Conservation (phyloP, 2,797 vertebrate species). For the Enteromius argenteus region DNA sequence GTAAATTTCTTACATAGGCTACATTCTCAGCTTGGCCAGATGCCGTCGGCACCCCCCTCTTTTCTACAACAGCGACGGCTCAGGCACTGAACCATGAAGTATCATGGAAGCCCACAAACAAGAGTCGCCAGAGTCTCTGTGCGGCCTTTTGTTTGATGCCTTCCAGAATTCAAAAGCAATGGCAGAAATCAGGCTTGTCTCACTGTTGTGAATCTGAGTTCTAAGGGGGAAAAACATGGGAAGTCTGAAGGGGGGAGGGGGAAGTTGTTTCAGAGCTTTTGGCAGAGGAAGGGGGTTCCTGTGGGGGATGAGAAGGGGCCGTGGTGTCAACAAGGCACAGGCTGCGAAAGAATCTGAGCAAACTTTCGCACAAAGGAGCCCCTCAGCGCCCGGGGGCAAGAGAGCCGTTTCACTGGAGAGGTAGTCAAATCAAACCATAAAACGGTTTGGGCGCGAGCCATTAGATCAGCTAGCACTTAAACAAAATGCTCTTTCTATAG, state of each 20-base stretch:
- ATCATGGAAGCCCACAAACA: slow-evolving; percentile 71
- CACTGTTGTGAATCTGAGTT: slow-evolving; percentile 52
- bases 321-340: slow-evolving; percentile 75
- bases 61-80: slow-evolving; percentile 53
- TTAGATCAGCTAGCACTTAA: slow-evolving; percentile 68
- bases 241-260: slow-evolving; percentile 41
- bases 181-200: slow-evolving; percentile 53
- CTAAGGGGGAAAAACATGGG: slow-evolving; percentile 36
- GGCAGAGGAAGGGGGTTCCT: slow-evolving; percentile 42
- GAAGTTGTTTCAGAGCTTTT: slow-evolving; percentile 43
- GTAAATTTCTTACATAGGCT: neutral
- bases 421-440: slow-evolving; percentile 75
- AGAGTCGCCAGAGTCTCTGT: slow-evolving; percentile 57
- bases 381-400: slow-evolving; percentile 65
- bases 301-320: slow-evolving; percentile 60
- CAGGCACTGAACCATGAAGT: slow-evolving; percentile 70
- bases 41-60: neutral
- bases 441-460: slow-evolving; percentile 66
- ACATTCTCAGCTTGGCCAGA: neutral
- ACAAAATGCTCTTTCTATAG: slow-evolving; percentile 77
- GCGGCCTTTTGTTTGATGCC: slow-evolving; percentile 60
- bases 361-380: slow-evolving; percentile 74
- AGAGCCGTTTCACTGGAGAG: slow-evolving; percentile 73
- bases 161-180: slow-evolving; percentile 61
- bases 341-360: slow-evolving; percentile 71